Base-by-base conservation (phyloP, 2,888 invertebrate species). In the Volucella zonaria region DNA sequence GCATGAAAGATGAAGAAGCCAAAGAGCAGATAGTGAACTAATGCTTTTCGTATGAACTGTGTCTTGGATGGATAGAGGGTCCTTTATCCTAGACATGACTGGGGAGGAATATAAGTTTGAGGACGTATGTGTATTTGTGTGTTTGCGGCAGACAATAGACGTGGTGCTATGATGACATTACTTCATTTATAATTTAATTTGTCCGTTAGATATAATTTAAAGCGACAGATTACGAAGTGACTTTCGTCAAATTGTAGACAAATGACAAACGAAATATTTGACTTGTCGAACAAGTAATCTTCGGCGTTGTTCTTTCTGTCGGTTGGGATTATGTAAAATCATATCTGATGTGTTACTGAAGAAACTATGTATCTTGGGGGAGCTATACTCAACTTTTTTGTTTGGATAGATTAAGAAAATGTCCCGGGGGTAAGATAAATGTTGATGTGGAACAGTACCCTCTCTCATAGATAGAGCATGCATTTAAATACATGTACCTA, bases 161-260 rank as follows among this genome's bases (percentile, higher is more conserved):
- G 64, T 59, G 43, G 42, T n/a, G 70, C 49, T 58, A 38, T 71
- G 58, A 66, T 66, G 64, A 59, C 71, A 71, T 71, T 66, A 71
- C 71, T 66, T 71, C 78, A 71, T 78, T 78, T 71, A 66, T 78
- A 78, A 70, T 71, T 70, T 70, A 78, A 71, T 78, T 78, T 78
- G 62, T 78, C 70, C 64, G 14, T 54, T 68, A n/a, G 76, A 68
- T 68, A 49, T 76, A 68, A 76, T 68, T 68, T 61, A 45, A 45
- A 61, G 76, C 61, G 76, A 68, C 67, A 61, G 67, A 76, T 76
- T 68, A 68, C 18, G 43, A 47, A 61, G 67, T 61, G 40, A 61
- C n/a, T 68, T 61, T 61, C 52, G 52, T 76, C 67, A 76, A 76
- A 76, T 61, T 59, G 67, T 40, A 52, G 52, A 61, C 45, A 61